A percentile compares a stretch with the other conserved stretches of the same genome.
Evolutionary conservation across 2,113 vertebrate species (phyloP).

Genomic region (Sarotherodon lohbergeri): DNA sequence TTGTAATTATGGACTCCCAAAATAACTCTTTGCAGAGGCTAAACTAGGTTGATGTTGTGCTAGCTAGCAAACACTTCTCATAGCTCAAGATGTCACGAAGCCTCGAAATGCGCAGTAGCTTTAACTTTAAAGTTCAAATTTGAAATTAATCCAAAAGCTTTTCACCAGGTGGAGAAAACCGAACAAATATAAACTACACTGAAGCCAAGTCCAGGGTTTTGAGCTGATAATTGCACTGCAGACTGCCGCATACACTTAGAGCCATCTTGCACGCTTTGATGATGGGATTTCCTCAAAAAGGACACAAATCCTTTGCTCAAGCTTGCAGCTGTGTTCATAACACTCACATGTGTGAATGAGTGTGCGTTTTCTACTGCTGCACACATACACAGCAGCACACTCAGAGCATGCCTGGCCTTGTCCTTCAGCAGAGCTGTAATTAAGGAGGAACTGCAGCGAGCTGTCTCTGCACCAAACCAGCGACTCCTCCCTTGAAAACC

Average conservation of each 20-base stretch:
- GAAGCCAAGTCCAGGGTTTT: background rate
- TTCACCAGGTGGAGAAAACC: background rate
- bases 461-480: conserved; percentile 58
- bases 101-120: background rate
- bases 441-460: conserved; percentile 54
- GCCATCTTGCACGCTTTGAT: background rate
- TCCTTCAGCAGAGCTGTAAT: conserved; percentile 57
- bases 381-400: conserved; percentile 6
- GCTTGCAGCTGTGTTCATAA: background rate
- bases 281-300: conserved; percentile 8
- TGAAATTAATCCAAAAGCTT: background rate
- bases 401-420: conserved; percentile 63
- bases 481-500: conserved; percentile 61
- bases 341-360: background rate
- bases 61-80: background rate
- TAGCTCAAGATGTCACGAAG: background rate
- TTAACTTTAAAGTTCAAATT: background rate
- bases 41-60: conserved; percentile 10
- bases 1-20: conserved; percentile 66
- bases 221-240: background rate
- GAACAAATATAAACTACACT: background rate
- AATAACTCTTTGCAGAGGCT: conserved; percentile 53
- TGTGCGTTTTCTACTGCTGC: background rate
- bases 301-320: conserved; percentile 10
- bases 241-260: background rate